Conservation (phyloP, 1,140 invertebrate genomes). For the Pseudomyrmex pallidus region DNA sequence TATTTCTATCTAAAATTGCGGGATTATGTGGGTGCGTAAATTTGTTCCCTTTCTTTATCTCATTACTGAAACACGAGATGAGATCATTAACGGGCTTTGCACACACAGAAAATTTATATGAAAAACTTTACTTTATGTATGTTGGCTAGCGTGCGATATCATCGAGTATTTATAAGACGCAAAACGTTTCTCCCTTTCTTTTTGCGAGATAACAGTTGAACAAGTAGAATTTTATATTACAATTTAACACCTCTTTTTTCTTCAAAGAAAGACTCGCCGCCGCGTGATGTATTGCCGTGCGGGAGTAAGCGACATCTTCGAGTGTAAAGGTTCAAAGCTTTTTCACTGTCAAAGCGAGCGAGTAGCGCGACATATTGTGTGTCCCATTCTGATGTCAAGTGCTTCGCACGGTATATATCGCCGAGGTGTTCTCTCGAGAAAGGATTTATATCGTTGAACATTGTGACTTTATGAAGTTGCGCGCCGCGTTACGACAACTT, state of each 20-base stretch:
- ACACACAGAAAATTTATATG: too few relatives aligned
- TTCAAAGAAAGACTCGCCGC: too few relatives aligned
- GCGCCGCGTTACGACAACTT: background rate
- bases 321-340: background rate
- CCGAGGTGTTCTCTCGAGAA: constrained; percentile 13
- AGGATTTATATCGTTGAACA: constrained; percentile 38
- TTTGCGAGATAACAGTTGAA: too few relatives aligned
- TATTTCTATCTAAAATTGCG: constrained; percentile 14
- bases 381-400: constrained; percentile 26
- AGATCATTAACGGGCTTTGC: constrained; percentile 11
- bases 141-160: too few relatives aligned
- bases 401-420: constrained; percentile 3
- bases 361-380: constrained; percentile 22
- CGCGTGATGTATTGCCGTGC: background rate
- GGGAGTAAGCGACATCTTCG: background rate
- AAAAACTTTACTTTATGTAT: too few relatives aligned
- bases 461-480: constrained; percentile 29
- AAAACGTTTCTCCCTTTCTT: too few relatives aligned
- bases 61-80: background rate
- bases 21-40: constrained; percentile 5
- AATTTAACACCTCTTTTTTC: too few relatives aligned
- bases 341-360: constrained; percentile 29
- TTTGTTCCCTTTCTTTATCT: background rate
- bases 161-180: too few relatives aligned
- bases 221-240: too few relatives aligned